A percentile compares a stretch with the other conserved stretches of the same genome.
These are phyloP conservation scores for Myoxocephalus aenaeus DNA, from an alignment of 2,797 vertebrate genomes.

Conservation along the genomic window DNA sequence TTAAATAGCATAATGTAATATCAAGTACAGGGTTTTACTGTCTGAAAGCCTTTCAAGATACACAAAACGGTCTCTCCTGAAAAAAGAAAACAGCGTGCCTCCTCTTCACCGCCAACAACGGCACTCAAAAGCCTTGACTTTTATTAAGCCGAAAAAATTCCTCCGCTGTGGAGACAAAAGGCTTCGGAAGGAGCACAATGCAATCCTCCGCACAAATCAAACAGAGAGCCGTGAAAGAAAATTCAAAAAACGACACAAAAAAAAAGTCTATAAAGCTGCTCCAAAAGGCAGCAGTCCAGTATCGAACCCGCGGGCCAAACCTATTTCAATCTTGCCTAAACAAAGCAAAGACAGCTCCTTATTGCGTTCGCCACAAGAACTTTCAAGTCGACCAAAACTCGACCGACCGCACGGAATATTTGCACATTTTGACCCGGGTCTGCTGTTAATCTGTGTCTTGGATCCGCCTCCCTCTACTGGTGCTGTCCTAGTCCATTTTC, in stretches of 20 bases:
- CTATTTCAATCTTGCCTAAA: constrained; percentile 70
- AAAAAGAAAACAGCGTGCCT: too few relatives aligned
- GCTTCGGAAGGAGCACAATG: neutral
- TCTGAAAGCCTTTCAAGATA: neutral
- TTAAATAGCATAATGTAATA: neutral
- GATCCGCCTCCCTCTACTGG: constrained; percentile 60
- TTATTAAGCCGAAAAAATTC: neutral
- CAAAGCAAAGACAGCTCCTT: constrained; percentile 70
- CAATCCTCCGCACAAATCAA: neutral
- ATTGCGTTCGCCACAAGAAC: constrained; percentile 63
- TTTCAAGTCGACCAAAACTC: constrained; percentile 63
- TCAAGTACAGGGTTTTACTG: neutral
- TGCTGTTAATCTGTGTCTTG: constrained; percentile 71
- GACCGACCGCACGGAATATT: constrained; percentile 61
- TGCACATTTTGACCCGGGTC: constrained; percentile 62
- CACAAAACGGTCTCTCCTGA: neutral
- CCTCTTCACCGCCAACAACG: neutral
- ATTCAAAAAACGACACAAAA: neutral
- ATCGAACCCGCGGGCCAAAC: constrained; percentile 60
- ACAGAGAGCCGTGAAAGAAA: constrained; percentile 21
- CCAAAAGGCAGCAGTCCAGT: constrained; percentile 63
- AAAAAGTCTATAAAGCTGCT: constrained; percentile 23
- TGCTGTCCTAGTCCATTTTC: constrained; percentile 59
- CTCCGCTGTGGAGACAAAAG: neutral
- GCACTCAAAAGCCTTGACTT: neutral